Evolutionary conservation across 2,113 vertebrate species (phyloP), one percentile per base, ranked within the genome.

Genomic region (Vidua chalybeata): DNA sequence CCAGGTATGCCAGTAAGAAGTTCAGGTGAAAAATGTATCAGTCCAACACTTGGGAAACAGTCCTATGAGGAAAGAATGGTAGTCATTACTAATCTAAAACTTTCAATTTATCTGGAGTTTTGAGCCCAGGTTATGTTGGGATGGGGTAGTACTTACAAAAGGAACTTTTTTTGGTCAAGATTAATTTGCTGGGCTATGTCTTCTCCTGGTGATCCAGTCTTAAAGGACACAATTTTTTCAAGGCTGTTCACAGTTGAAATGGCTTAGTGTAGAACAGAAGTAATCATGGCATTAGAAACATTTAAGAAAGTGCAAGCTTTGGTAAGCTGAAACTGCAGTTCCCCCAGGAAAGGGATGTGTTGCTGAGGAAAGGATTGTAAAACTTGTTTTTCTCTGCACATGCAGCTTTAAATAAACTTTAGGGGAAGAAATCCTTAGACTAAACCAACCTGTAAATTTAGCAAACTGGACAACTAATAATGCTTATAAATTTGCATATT

Each of bases 101-200:
- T 17, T 49, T 2, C 8, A 6, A 9, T 89, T 64, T 63, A 10
- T 76, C 8, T 54, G 5, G 58, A n/a, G 20, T 48, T 46, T 8
- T 10, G 33, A 46, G 30, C 17, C 13, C 15, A 76, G 26, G 14
- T 43, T n/a, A 2, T 12, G 7, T 15, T 69, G 15, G 10, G 31
- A 31, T 20, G 20, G 18, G 7, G 3, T 30, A 67, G 27, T 43
- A 33, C 6, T 49, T 59, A 30, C 0, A 28, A 31, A 67, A 55
- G 9, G 41, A 15, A 8, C 5, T 3, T 43, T 43, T 58, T 33
- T 3, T 41, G 41, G 26, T 79, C 41, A 16, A 39, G 11, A 13
- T 77, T 0, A 43, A 4, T 45, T 3, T 73, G 12, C 26, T 79
- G n/a, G 10, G 9, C 55, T 55, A 0, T 24, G 6, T 30, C 30